Conservation (phyloP, 2,113 vertebrate species). For the Podiceps cristatus region DNA sequence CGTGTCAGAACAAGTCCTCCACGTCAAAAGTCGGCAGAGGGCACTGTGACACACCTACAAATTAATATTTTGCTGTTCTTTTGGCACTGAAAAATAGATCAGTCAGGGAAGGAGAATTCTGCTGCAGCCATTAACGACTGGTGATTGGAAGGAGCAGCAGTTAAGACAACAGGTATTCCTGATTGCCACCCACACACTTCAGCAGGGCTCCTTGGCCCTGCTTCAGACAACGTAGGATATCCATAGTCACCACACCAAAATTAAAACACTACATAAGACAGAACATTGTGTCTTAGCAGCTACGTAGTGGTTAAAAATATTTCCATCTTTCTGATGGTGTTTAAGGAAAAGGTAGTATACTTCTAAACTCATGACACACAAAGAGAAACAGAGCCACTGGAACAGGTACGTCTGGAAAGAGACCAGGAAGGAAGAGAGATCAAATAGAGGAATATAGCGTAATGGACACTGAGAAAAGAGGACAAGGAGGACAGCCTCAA, state of each 20-base stretch:
- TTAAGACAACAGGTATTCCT: background rate
- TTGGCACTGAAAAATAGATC: background rate
- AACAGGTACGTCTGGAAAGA: background rate
- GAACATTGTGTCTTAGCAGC: background rate
- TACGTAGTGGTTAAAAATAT: background rate
- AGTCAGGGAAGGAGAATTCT: background rate
- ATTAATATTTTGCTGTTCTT: background rate
- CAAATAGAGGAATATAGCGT: background rate
- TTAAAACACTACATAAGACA: background rate
- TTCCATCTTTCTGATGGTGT: background rate
- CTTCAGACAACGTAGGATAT: fast-evolving
- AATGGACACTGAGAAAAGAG: background rate
- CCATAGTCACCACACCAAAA: background rate
- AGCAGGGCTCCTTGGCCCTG: background rate
- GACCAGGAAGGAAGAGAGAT: background rate
- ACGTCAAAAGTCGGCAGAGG: background rate
- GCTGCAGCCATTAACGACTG: background rate
- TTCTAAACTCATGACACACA: background rate
- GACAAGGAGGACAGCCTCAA: background rate
- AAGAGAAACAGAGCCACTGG: background rate
- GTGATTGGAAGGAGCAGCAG: too few relatives aligned
- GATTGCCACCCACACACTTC: background rate
- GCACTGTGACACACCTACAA: background rate
- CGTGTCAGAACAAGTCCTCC: background rate
- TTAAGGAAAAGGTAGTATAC: background rate